Base-by-base conservation (phyloP, 1,140 invertebrate genomes). In the Saccostrea glomerata region DNA sequence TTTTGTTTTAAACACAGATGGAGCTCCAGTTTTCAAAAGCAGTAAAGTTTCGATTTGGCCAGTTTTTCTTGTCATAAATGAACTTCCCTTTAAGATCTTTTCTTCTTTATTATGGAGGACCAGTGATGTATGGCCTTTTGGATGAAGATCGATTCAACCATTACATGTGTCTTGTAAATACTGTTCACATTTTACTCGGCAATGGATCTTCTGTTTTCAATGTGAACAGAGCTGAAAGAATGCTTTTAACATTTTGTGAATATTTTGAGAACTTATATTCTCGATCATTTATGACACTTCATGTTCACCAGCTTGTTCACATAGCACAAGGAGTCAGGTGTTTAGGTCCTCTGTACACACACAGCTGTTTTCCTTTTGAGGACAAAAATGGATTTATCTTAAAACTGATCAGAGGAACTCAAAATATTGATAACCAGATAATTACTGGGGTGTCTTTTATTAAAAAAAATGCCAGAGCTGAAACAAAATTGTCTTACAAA, bases 301-400 rank as follows among this genome's bases (percentile, higher is more conserved):
- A 88, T 77, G 73, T 89, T 5, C 90, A 90, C 87, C 82, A 87
- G 17, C 63, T 90, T 47, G 63, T 90, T 3, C 90, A 91, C 86
- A 56, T 91, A 4, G 58, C 86, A 25, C 87, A 89, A 25, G 70
- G 83, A 73, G 90, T 91, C 0, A 47, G 56, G 84, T 40, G 82
- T 54, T 77, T 90, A 30, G 90, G 90, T 12, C 89, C 90, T n/a
- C 66, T 90, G 7, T 91, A 88, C 36, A 88, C 90, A 55, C 83
- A 87, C 7, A 87, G 86, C 20, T 91, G 90, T 70, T 91, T 91
- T 86, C 73, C 83, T 2, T 87, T 88, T 84, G 90, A 91, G 77
- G 87, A 90, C 36, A 87, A 84, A 90, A 91, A 91, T 87, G 89
- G 90, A 11, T 13, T 85, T 63, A 47, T 89, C 4, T 36, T 87